Conservation (phyloP, 2,888 invertebrate genomes). For the Nephrotoma flavescens region DNA sequence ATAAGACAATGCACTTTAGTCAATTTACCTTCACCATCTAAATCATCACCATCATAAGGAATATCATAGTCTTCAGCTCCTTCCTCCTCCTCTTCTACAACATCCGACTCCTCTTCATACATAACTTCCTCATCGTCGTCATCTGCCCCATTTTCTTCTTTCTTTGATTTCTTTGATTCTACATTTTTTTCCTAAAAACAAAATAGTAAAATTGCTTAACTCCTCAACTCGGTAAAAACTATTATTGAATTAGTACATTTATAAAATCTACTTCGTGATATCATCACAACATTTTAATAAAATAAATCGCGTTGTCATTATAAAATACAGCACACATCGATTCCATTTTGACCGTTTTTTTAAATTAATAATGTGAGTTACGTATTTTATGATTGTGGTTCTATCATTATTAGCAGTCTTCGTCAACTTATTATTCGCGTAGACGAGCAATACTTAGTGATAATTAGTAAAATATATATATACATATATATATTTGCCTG, state of each 20-base stretch:
- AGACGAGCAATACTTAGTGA: neutral
- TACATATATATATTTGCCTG: neutral
- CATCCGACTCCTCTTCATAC: constrained; percentile 25
- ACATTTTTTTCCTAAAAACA: constrained; percentile 26
- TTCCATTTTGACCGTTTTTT: neutral
- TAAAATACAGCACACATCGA: neutral
- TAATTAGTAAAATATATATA: neutral
- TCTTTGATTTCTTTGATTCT: constrained; percentile 32
- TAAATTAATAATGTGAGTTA: neutral
- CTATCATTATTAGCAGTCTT: neutral
- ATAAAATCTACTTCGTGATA: neutral
- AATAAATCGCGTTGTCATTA: neutral
- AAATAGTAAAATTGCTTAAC: constrained; percentile 4
- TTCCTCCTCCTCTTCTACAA: constrained; percentile 26
- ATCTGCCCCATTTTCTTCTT: constrained; percentile 21
- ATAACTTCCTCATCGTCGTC: constrained; percentile 24
- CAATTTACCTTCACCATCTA: constrained; percentile 13
- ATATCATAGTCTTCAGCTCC: constrained; percentile 30
- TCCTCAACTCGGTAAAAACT: neutral
- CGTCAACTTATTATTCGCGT: neutral
- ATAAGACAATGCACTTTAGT: neutral
- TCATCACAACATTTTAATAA: neutral
- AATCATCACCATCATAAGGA: constrained; percentile 27
- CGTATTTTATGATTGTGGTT: neutral
- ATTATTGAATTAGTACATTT: neutral